Base-by-base conservation (phyloP, 2,113 vertebrate genomes). In the Mormyrus iriodes region DNA sequence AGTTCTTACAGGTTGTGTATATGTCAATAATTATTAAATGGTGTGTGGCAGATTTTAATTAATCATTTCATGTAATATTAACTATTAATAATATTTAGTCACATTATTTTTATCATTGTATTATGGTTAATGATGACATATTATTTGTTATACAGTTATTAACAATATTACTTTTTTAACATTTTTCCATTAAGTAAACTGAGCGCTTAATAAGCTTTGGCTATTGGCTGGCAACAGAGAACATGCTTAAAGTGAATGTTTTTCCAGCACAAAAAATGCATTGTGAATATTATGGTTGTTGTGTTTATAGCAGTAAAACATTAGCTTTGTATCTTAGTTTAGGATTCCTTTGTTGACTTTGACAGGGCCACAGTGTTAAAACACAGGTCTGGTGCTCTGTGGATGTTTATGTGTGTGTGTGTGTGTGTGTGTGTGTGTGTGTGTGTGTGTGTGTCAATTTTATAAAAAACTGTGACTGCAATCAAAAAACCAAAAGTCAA, bases 391-490 rank as follows among this genome's bases (percentile, higher is more conserved):
- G 8, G 15, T 88, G 88, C 48, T 55, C 4, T 88, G 49, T 51
- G 48, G 8, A 2, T 82, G 46, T 82, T 42, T 49, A 17, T 8
- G 35, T 0, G 21, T 65, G 49, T 42, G 42, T 88, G 52, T 86
- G 79, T 89, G 88, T 17, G 73, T 87, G 31, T 89, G 87, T 89
- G 65, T 89, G 52, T 85, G 88, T 83, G 79, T 83, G 53, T 42
- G 85, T 44, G 82, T 49, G 82, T n/a, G n/a, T n/a, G n/a, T n/a
- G n/a, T n/a, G n/a, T n/a, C n/a, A n/a, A n/a, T n/a, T n/a, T n/a
- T n/a, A n/a, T n/a, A n/a, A n/a, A n/a, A n/a, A n/a, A n/a, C n/a
- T n/a, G n/a, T n/a, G n/a, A n/a, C n/a, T n/a, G n/a, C n/a, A n/a
- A n/a, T n/a, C n/a, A n/a, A n/a, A n/a, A n/a, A n/a, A n/a, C n/a